Conservation (phyloP, 2,797 vertebrate species). For the Cryptoblepharus egeriae region DNA sequence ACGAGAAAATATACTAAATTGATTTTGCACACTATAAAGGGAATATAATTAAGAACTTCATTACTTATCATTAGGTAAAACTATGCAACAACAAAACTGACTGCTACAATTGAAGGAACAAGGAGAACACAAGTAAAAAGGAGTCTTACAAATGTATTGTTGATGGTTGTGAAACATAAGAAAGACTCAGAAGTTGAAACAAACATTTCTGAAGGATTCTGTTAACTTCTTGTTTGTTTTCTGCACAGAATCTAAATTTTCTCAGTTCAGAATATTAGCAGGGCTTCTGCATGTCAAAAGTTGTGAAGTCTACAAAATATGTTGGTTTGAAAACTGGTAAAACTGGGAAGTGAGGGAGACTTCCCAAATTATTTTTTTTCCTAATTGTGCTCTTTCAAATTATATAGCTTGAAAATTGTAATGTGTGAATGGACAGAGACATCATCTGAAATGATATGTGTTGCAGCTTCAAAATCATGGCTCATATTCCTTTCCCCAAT, state of each 20-base stretch:
- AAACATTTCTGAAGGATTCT: neutral
- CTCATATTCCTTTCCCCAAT: too few relatives aligned
- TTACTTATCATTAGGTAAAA: slow-evolving; percentile 2
- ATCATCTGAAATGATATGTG: neutral
- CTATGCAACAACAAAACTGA: neutral
- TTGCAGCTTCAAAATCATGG: neutral
- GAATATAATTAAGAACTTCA: neutral
- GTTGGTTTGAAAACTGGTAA: neutral
- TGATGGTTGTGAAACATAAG: too few relatives aligned
- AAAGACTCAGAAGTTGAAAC: too few relatives aligned
- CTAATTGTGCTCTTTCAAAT: neutral
- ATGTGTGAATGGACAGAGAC: neutral
- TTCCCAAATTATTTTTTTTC: neutral
- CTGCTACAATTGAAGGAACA: neutral
- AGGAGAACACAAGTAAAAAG: neutral
- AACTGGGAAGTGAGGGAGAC: neutral
- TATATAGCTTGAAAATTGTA: neutral
- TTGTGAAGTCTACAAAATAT: neutral
- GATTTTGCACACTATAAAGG: neutral
- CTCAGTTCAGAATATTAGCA: neutral
- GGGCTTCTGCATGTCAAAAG: neutral
- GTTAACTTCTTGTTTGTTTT: neutral
- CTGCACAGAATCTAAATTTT: neutral
- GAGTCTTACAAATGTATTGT: too few relatives aligned
- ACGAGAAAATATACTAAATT: slow-evolving; percentile 5